These are phyloP conservation scores for Neoitamus cyanurus DNA, from an alignment of 2,888 invertebrate species.

Conservation along the genomic window DNA sequence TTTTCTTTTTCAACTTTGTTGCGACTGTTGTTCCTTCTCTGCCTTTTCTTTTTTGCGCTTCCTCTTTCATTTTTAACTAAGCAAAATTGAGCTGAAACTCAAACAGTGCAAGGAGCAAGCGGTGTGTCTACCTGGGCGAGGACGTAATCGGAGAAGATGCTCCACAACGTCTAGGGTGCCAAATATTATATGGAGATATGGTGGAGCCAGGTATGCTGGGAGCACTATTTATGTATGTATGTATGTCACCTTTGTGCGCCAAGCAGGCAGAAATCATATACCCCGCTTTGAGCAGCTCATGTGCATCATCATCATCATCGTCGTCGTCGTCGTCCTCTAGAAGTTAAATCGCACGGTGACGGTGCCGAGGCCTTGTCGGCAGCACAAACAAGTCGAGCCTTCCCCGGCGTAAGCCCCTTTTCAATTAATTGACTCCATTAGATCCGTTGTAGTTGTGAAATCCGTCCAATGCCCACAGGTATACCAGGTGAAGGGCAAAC, in stretches of 20 bases:
- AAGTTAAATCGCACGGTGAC: background rate
- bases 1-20: background rate
- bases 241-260: too few relatives aligned
- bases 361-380: background rate
- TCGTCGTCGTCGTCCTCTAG: background rate
- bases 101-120: background rate
- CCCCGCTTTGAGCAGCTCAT: background rate
- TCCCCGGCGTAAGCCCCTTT: slow-evolving; percentile 2
- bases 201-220: background rate
- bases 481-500: background rate
- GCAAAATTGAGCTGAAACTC: background rate
- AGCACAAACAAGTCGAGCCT: background rate
- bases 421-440: slow-evolving; percentile 34
- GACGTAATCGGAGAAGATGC: background rate
- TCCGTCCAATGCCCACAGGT: background rate
- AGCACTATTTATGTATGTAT: background rate
- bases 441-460: slow-evolving; percentile 30
- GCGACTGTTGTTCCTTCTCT: background rate
- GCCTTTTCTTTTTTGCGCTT: background rate
- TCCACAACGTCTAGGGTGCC: background rate
- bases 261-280: background rate
- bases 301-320: background rate
- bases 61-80: background rate
- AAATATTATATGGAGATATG: background rate
- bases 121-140: background rate